These are phyloP conservation scores for Candoia aspera DNA, from an alignment of 2,113 vertebrate genomes.

Conservation along the genomic window DNA sequence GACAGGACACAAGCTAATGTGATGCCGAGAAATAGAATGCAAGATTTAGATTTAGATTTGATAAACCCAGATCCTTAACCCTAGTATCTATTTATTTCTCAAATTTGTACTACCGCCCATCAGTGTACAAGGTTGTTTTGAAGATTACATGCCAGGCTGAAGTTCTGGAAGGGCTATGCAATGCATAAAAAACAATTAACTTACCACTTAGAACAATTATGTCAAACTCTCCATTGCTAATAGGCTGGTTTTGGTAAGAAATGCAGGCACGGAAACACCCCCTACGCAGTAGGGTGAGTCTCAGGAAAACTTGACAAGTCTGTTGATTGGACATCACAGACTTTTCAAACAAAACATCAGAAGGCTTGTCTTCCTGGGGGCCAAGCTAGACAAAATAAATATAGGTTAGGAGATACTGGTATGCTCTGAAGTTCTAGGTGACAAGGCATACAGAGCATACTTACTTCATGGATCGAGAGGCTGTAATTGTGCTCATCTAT, in stretches of 20 bases:
- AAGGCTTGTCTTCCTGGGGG: slow-evolving; percentile 84
- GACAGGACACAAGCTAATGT: not conserved
- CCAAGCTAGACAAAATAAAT: slow-evolving; percentile 80
- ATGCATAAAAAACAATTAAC: slow-evolving; percentile 48
- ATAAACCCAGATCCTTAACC: not conserved
- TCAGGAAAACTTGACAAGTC: slow-evolving; percentile 88
- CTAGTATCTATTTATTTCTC: too few relatives aligned
- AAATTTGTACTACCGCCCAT: too few relatives aligned
- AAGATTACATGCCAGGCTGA: not conserved
- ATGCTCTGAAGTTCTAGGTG: not conserved
- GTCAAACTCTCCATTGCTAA: slow-evolving; percentile 97
- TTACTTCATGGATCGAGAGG: slow-evolving; percentile 79
- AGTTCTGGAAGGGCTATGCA: not conserved
- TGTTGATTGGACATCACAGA: slow-evolving; percentile 87
- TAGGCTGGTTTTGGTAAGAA: slow-evolving; percentile 91
- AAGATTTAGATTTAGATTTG: not conserved
- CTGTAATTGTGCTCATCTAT: slow-evolving; percentile 91
- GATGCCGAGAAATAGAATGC: accelerated
- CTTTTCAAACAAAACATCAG: slow-evolving; percentile 84
- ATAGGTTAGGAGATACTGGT: not conserved
- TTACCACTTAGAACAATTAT: slow-evolving; percentile 97
- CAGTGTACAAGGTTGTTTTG: not conserved
- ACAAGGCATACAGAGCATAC: slow-evolving; percentile 28
- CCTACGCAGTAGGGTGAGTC: slow-evolving; percentile 84
- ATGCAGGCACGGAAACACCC: slow-evolving; percentile 94